Conservation (phyloP, 1,140 invertebrate genomes). For the Ceratosolen fusciceps region DNA sequence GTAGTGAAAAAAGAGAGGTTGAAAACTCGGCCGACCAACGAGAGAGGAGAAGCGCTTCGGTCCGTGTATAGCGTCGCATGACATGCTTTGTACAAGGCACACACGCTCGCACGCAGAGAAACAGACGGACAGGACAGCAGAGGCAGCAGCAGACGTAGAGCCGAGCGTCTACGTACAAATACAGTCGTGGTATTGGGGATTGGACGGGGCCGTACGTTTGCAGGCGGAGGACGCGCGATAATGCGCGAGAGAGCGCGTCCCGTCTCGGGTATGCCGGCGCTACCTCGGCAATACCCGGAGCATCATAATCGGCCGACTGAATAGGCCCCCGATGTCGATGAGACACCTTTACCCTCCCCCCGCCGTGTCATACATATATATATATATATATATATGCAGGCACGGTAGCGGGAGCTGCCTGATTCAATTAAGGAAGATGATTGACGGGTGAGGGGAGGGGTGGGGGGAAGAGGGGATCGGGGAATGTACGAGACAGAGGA, state of each 20-base stretch:
- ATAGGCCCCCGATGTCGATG: background rate
- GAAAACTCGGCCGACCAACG: slow-evolving; percentile 23
- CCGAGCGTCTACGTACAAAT: background rate
- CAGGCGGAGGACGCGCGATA: background rate
- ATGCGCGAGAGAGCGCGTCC: background rate
- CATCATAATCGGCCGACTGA: no score
- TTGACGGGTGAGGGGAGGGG: no score
- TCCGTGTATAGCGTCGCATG: slow-evolving; percentile 16
- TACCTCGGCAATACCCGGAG: background rate
- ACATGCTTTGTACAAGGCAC: slow-evolving; percentile 16
- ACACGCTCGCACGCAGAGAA: background rate
- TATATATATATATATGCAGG: no score
- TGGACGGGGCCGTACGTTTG: background rate
- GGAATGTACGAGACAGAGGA: no score
- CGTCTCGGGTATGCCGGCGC: background rate
- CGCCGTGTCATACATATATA: no score
- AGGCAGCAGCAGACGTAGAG: background rate
- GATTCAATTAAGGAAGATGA: no score
- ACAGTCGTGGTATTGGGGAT: no score
- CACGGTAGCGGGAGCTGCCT: no score
- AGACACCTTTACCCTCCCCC: no score
- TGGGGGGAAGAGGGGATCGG: no score
- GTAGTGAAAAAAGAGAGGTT: slow-evolving; percentile 14
- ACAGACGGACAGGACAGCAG: no score
- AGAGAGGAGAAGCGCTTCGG: slow-evolving; percentile 4